Evolutionary conservation across 2,797 vertebrate species (phyloP).

Genomic region (Malurus splendens): DNA sequence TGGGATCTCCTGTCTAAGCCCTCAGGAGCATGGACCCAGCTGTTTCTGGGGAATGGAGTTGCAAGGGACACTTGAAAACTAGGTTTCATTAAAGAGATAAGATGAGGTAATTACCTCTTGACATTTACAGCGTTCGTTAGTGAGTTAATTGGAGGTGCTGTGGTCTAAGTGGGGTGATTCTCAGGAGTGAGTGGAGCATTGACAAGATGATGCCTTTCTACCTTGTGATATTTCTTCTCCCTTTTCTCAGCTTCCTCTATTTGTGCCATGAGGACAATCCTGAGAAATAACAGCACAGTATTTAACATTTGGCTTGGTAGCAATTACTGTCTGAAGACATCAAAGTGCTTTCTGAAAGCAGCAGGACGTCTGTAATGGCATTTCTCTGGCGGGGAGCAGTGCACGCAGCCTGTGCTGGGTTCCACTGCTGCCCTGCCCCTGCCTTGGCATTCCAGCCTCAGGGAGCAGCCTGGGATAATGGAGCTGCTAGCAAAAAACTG

Average conservation of each 20-base stretch:
- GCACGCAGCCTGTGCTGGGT: not conserved
- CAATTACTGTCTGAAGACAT: conserved; percentile 1
- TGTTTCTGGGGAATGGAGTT: not conserved
- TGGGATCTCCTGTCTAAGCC: not conserved
- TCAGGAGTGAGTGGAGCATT: not conserved
- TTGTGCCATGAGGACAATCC: not conserved
- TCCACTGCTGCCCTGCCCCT: not conserved
- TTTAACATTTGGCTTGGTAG: conserved; percentile 21
- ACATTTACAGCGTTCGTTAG: conserved; percentile 5
- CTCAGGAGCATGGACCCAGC: not conserved
- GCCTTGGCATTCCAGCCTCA: not conserved
- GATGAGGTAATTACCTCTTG: conserved; percentile 15
- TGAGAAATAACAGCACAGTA: not conserved
- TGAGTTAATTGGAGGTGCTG: conserved; percentile 13
- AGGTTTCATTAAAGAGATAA: not conserved
- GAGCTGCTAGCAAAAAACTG: not conserved
- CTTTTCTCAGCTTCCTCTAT: not conserved
- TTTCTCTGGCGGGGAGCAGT: not conserved
- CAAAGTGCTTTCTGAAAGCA: not conserved
- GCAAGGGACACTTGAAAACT: not conserved
- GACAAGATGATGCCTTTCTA: not conserved
- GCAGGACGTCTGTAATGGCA: not conserved
- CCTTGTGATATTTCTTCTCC: not conserved
- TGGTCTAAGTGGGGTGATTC: not conserved
- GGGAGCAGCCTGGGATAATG: not conserved